Base-by-base conservation (phyloP, 1,140 invertebrate species). In the Zelostemma sp. region DNA sequence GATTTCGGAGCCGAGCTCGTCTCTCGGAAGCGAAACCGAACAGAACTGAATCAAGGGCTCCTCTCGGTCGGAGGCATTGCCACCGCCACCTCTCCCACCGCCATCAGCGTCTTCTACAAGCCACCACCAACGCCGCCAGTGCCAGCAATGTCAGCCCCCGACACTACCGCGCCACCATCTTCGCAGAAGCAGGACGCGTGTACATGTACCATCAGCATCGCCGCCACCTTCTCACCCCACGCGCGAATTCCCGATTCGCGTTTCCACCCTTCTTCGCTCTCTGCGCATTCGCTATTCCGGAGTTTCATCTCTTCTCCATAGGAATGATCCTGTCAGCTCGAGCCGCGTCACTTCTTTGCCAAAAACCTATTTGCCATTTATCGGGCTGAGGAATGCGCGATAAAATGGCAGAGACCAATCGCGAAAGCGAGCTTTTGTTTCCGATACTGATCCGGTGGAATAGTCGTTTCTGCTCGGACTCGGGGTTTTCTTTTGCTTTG, bases 41-140 rank as follows among this genome's bases (percentile, higher is more conserved):
- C 21, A 8, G 8, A 25, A 79, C 79, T 78, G 77, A 79, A 66
- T 57, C 64, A 51, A 71, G 63, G 60, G 69, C 69, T 49, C 33
- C 68, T 68, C 66, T 56, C 65, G 63, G 74, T 67, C 71, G 67
- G 75, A 79, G 70, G 77, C 74, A 79, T 78, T 67, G 45, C 62
- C 62, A 53, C 54, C 65, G 58, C 62, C 55, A 48, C 35, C 45
- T 21, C 45, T 59, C 21, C 14, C 11, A 38, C 17, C 8, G 19
- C 17, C 19, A 48, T 18, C 19, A 16, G 41, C 58, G 57, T 55
- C 62, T 55, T 25, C 21, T 25, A 3, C 21, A 25, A n/a, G 66
- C 70, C 62, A 66, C 62, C 59, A 65, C 70, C 46, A 61, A 59
- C 61, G 60, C 62, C 70, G 63, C 54, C 57, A 63, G 62, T 63